Base-by-base conservation (phyloP, 2,888 invertebrate species). In the Ditula angustiorana region DNA sequence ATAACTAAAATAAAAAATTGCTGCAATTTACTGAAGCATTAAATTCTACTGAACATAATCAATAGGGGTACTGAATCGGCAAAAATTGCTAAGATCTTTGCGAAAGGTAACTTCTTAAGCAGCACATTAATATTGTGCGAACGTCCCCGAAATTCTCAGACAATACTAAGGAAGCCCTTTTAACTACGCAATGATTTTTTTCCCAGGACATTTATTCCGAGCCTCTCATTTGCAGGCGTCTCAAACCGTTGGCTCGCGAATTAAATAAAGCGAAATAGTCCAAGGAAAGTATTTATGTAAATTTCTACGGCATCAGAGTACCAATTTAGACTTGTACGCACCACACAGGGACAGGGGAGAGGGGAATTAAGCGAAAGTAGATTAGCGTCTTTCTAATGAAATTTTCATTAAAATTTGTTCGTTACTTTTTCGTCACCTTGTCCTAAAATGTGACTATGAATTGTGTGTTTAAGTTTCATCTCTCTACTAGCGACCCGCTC, bases 271-370 rank as follows among this genome's bases (percentile, higher is more conserved):
- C 57, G 63, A 63, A 63, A 63, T 63, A 63, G 57, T 57, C 63
- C 46, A 58, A 63, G 44, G 63, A 63, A 63, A 52, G 63, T 63
- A 63, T 63, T 63, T 63, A 63, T 63, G 63, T 52, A 63, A 63
- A 63, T 63, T 57, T 58, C 57, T 57, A 63, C 57, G 50, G 28
- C 63, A 57, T 57, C 58, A 52, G 63, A 63, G 57, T 63, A 50
- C 44, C 57, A 63, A 63, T 63, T 63, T 63, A 50, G 63, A 30
- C 13, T 52, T 63, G 57, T 63, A 63, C 37, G 49, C 63, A 50
- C 63, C 63, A 58, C 61, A 47, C 57, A 57, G 30, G 55, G 61
- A 5, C 28, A 19, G 8, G 37, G 30, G 4, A 24, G 26, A 11
- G 19, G 41, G 4, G 16, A 58, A 63, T 58, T 58, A 44, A 49